These are phyloP conservation scores for Acromyrmex echinatior DNA, from an alignment of 1,140 invertebrate genomes.

Conservation along the genomic window DNA sequence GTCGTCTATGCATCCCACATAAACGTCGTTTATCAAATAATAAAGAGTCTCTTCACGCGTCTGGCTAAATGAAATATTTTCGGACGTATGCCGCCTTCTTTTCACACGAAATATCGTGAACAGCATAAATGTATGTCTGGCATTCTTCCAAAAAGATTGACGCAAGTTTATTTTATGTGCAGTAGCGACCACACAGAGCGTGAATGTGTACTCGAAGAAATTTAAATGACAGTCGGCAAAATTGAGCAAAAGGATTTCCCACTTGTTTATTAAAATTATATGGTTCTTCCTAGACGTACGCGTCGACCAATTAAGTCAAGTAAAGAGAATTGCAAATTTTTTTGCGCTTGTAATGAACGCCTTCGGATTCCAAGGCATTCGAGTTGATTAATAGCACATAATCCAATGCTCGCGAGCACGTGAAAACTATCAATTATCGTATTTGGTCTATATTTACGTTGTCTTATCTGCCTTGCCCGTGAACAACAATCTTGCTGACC, in stretches of 20 bases:
- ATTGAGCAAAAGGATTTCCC: neutral
- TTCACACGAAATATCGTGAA: neutral
- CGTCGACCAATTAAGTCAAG: slow-evolving; percentile 41
- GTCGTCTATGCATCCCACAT: slow-evolving; percentile 57
- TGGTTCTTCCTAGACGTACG: neutral
- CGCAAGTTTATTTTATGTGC: slow-evolving; percentile 6
- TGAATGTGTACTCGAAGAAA: neutral
- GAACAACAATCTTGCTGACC: slow-evolving; percentile 37
- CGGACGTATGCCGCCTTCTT: slow-evolving; percentile 55
- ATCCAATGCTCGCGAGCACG: slow-evolving; percentile 47
- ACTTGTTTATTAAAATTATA: slow-evolving; percentile 42
- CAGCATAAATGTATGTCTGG: neutral
- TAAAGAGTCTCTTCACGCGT: slow-evolving; percentile 36
- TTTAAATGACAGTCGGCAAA: slow-evolving; percentile 19
- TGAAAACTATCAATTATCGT: slow-evolving; percentile 59
- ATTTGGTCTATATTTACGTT: slow-evolving; percentile 49
- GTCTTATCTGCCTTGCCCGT: slow-evolving; percentile 32
- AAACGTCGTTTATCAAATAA: slow-evolving; percentile 47
- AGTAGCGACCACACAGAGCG: slow-evolving; percentile 4
- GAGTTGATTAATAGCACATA: slow-evolving; percentile 47
- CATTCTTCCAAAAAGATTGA: neutral
- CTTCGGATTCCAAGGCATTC: slow-evolving; percentile 30
- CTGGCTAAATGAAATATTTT: slow-evolving; percentile 48
- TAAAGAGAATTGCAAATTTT: slow-evolving; percentile 22
- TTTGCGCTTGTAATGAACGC: slow-evolving; percentile 46